Evolutionary conservation across 2,888 invertebrate genomes (phyloP).

Genomic region (Choristoneura rosaceana): DNA sequence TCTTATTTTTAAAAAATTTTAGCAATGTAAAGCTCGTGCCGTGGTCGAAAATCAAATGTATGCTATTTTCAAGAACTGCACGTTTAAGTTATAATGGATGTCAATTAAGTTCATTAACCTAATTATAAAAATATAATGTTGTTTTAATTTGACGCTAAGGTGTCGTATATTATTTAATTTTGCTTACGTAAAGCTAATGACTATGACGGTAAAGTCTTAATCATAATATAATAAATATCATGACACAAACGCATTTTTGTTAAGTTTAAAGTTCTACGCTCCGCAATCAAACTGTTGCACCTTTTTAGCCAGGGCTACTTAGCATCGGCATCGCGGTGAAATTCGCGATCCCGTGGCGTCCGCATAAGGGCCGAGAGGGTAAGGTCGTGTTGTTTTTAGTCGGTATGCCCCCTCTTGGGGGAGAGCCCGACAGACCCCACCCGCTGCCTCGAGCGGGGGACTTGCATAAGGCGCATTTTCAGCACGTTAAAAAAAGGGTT

Average conservation of each 20-base stretch:
- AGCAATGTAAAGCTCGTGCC: background rate
- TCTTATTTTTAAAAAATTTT: background rate
- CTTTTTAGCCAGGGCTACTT: background rate
- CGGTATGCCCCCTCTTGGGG: too few relatives aligned
- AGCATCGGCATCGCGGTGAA: too few relatives aligned
- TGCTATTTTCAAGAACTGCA: constrained; percentile 9
- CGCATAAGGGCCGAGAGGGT: too few relatives aligned
- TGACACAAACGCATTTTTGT: background rate
- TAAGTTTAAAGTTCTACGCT: background rate
- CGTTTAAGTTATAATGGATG: constrained; percentile 3
- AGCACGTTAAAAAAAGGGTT: too few relatives aligned
- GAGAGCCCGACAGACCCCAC: too few relatives aligned
- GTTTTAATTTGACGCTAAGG: constrained; percentile 3
- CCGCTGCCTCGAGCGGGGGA: too few relatives aligned
- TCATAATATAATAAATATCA: background rate
- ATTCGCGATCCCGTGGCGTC: too few relatives aligned
- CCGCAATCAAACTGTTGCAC: too few relatives aligned
- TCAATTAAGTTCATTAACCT: constrained; percentile 21
- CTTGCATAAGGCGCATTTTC: too few relatives aligned
- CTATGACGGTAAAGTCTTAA: constrained; percentile 7
- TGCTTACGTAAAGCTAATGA: background rate
- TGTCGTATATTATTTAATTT: too few relatives aligned
- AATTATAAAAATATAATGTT: background rate
- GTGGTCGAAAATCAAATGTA: background rate
- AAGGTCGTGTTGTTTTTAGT: too few relatives aligned